Evolutionary conservation across 2,113 vertebrate genomes (phyloP).

Genomic region (Ophiodon elongatus): DNA sequence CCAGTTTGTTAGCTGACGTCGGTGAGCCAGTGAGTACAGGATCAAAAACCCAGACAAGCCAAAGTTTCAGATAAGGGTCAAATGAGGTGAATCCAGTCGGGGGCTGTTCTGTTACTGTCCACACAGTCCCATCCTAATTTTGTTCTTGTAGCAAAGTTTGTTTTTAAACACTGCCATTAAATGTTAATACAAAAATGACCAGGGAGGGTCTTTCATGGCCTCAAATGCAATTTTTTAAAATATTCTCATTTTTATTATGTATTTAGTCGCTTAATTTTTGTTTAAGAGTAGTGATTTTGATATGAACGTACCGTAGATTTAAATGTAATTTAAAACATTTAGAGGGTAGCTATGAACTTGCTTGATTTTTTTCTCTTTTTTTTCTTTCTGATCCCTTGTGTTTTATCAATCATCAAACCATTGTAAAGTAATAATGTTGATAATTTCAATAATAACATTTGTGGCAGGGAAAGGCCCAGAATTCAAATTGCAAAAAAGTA

Average conservation of each 20-base stretch:
- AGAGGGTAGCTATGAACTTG: slow-evolving; percentile 84
- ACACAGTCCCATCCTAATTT: slow-evolving; percentile 80
- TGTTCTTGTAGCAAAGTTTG: slow-evolving; percentile 87
- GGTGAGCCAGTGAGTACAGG: slow-evolving; percentile 97
- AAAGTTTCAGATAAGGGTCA: slow-evolving; percentile 99
- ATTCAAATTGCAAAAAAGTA: slow-evolving; percentile 93
- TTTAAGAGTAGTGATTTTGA: slow-evolving; percentile 89
- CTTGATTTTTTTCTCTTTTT: slow-evolving; percentile 77
- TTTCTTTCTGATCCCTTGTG: slow-evolving; percentile 87
- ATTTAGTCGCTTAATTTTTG: slow-evolving; percentile 91
- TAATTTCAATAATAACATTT: slow-evolving; percentile 87
- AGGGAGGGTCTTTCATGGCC: slow-evolving; percentile 97
- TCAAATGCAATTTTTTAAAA: slow-evolving; percentile 94
- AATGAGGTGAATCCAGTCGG: slow-evolving; percentile 85
- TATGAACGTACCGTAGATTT: slow-evolving; percentile 90
- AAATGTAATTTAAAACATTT: slow-evolving; percentile 93
- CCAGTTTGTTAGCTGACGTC: slow-evolving; percentile 99
- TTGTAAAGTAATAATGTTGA: slow-evolving; percentile 92
- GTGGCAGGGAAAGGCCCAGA: slow-evolving; percentile 98
- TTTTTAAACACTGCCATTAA: slow-evolving; percentile 98
- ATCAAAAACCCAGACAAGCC: slow-evolving; percentile 99
- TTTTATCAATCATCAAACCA: slow-evolving; percentile 95
- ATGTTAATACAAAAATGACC: slow-evolving; percentile 96
- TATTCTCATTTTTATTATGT: slow-evolving; percentile 86
- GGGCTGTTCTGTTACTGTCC: slow-evolving; percentile 76